Evolutionary conservation across 2,113 vertebrate genomes (phyloP).

Genomic region (Rhombomys opimus): DNA sequence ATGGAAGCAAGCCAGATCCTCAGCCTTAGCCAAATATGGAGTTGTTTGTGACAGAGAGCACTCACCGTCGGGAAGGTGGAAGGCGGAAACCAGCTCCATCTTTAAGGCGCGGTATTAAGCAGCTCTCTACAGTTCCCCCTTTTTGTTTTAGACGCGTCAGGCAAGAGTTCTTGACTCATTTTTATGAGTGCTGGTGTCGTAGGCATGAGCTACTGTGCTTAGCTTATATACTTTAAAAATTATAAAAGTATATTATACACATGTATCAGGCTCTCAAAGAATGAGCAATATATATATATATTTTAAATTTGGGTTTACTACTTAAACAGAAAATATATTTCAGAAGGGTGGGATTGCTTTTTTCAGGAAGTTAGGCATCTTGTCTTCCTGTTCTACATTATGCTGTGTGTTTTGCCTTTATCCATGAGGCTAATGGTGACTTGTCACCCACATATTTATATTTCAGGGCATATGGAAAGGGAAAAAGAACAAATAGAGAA

Average conservation of each 20-base stretch:
- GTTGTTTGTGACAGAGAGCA: too few species aligned
- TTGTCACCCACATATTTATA: neutral
- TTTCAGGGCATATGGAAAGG: neutral
- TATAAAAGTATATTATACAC: neutral
- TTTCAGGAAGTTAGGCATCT: neutral
- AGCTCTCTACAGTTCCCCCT: too few species aligned
- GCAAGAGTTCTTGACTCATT: neutral
- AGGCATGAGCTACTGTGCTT: neutral
- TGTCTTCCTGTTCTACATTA: conserved; percentile 8
- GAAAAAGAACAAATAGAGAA: neutral
- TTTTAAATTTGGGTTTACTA: conserved; percentile 16
- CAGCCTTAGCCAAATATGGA: too few species aligned
- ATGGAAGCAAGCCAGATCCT: too few species aligned
- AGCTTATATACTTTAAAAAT: neutral
- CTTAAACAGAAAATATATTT: conserved; percentile 1
- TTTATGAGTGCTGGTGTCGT: neutral
- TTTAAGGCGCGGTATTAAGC: too few species aligned
- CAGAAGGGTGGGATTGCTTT: neutral
- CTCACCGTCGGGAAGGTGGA: too few species aligned
- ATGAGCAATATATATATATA: neutral
- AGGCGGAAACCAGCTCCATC: too few species aligned
- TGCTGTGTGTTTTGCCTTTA: conserved; percentile 3
- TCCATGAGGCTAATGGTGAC: neutral
- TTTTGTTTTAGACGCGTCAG: too few species aligned
- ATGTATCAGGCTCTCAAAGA: neutral